Evolutionary conservation across 1,140 invertebrate species (phyloP), one percentile per base, ranked within the genome.

Genomic region (Coelopa frigida): DNA sequence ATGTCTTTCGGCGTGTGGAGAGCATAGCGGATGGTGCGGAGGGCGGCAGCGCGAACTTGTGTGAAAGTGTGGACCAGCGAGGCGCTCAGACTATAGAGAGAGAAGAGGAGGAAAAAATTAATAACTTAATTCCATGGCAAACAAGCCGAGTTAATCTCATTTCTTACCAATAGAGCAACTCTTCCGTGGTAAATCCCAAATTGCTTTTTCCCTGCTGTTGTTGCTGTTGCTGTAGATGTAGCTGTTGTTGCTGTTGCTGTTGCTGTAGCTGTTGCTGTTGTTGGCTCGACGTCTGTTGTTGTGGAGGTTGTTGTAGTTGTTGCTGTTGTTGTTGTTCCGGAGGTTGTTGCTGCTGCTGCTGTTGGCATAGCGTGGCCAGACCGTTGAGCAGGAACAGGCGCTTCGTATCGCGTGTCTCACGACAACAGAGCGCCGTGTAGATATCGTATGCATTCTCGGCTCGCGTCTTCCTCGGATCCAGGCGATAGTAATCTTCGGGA

Each of bases 1-100:
- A 94, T 76, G 70, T 91, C 84, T 57, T 83, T 79, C 53, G 85
- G 78, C 53, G 79, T 82, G 55, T 78, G 81, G 8, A 95, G 72
- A 49, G 92, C 76, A 70, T 95, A 90, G 46, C 92, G 77, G 21
- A 96, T 75, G 10, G 85, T 84, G 57, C 92, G 77, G 32, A 97
- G 72, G 14, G 86, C 83, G 27, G 87, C 89, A 44, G 92, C 87
- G 61, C 92, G 79, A 29, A 98, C 83, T 68, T 93, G 87, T 53
- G 86, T 87, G 20, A 86, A 82, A 51, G 92, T 87, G 66, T 93
- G 82, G 17, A 94, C 76, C 46, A 95, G 73, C 40, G 83, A 81
- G 22, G 89, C 73, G 46, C 89, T 81, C 54, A 97, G 76, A 70
- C 93, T 95, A n/a, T n/a, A n/a, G n/a, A n/a, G 38, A 21, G 52